These are phyloP conservation scores for Decapterus maruadsi DNA, from an alignment of 2,797 vertebrate species.

Conservation along the genomic window DNA sequence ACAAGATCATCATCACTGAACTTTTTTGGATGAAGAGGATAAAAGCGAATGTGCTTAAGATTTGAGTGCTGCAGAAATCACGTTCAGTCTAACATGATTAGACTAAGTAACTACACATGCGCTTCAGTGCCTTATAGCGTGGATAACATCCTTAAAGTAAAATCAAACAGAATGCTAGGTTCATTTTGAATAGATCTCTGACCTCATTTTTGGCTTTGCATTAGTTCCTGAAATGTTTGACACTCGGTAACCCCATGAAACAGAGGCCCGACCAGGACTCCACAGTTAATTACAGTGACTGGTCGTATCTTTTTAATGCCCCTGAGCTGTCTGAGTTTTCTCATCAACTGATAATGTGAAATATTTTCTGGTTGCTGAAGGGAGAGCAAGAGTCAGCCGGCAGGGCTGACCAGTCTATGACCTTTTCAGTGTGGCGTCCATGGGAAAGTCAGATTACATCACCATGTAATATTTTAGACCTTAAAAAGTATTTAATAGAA, in stretches of 20 bases:
- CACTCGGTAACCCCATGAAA: background rate
- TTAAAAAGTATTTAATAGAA: conserved; percentile 25
- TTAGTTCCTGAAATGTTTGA: background rate
- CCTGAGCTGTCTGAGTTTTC: conserved; percentile 32
- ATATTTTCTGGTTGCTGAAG: conserved; percentile 21
- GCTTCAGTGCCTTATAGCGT: background rate
- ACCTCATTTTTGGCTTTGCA: background rate
- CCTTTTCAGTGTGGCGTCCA: conserved; percentile 34
- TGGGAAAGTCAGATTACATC: too few species aligned
- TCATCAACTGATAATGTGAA: conserved; percentile 45
- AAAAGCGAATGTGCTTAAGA: conserved; percentile 19
- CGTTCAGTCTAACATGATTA: conserved; percentile 22
- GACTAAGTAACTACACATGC: background rate
- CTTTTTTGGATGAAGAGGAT: conserved; percentile 44
- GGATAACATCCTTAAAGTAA: too few species aligned
- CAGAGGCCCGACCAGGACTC: background rate
- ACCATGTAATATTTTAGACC: too few species aligned
- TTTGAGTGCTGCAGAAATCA: background rate
- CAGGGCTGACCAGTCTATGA: conserved; percentile 43
- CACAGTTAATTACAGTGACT: conserved; percentile 22
- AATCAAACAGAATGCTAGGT: too few species aligned
- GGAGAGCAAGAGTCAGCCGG: conserved; percentile 23
- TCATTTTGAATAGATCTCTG: background rate
- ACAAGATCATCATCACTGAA: conserved; percentile 53
- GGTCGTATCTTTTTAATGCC: conserved; percentile 32